Conservation (phyloP, 37 sponge, comb jelly and placozoan species). For the Mnemiopsis leidyi region DNA sequence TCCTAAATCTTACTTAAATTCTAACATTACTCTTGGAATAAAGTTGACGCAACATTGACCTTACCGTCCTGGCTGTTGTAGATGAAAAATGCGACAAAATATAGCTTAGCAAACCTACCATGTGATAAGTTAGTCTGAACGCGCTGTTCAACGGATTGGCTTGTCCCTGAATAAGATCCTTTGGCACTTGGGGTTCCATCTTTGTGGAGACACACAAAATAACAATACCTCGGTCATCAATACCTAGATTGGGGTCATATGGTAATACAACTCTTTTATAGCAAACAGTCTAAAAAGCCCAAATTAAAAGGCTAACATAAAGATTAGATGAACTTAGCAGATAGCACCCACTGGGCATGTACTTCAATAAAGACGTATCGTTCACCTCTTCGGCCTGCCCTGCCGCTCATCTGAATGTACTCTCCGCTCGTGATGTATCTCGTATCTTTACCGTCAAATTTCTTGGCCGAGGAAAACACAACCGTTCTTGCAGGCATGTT, state of each 20-base stretch:
- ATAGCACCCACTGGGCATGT: no score
- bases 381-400: constrained; percentile 92
- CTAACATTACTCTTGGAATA: no score
- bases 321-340: no score
- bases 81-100: no score
- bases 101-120: no score
- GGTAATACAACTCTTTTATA: no score
- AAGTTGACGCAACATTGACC: no score
- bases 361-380: no score
- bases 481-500: constrained; percentile 99
- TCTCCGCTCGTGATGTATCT: constrained; percentile 95
- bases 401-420: constrained; percentile 99
- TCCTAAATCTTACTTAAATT: no score
- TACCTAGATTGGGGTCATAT: background rate
- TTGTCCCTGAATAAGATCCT: constrained; percentile 77
- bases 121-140: constrained; percentile 94
- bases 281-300: no score
- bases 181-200: constrained; percentile 91
- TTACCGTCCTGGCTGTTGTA: no score
- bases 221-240: constrained; percentile 96
- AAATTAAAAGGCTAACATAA: no score
- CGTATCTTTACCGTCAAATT: constrained; percentile 96
- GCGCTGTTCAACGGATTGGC: constrained; percentile 96
- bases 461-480: constrained; percentile 88
- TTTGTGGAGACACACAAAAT: constrained; percentile 95